These are phyloP conservation scores for Lysandra bellargus DNA, from an alignment of 2,888 invertebrate species.

Conservation along the genomic window DNA sequence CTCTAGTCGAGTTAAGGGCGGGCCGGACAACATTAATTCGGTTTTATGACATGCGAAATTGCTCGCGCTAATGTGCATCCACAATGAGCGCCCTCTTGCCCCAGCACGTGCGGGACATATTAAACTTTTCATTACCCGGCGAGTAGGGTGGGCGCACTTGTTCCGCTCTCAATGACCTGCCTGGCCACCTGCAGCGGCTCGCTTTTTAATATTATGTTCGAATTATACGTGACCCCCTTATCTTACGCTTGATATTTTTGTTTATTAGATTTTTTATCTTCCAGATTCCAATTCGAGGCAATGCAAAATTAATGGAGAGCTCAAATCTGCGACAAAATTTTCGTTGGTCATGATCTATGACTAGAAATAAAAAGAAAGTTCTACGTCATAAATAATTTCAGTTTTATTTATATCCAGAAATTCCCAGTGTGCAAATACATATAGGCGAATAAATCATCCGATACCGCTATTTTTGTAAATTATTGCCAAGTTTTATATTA, in stretches of 20 bases:
- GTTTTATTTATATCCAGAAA: background rate
- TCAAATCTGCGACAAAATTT: no score
- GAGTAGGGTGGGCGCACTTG: conserved; percentile 53
- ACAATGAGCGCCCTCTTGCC: conserved; percentile 22
- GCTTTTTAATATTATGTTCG: conserved; percentile 33
- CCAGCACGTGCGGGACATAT: conserved; percentile 67
- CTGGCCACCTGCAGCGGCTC: conserved; percentile 41
- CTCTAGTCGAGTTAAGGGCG: conserved; percentile 16
- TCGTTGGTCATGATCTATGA: no score
- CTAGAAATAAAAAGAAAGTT: background rate
- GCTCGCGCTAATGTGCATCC: conserved; percentile 71
- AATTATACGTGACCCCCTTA: conserved; percentile 35
- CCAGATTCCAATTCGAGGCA: no score
- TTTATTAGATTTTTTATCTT: background rate
- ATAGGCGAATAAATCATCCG: background rate
- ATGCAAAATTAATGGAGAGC: no score
- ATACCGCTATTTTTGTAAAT: background rate
- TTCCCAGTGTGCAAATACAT: background rate
- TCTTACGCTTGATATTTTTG: background rate
- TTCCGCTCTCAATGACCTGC: conserved; percentile 45
- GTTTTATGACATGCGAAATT: conserved; percentile 80
- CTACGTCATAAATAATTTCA: background rate
- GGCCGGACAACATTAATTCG: conserved; percentile 65
- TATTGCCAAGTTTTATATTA: background rate
- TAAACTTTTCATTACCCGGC: conserved; percentile 70